Percentiles rank a stretch among this genome's conserved stretches.
Conservation (phyloP, 2,113 vertebrate species). For the Lophochroa leadbeateri region DNA sequence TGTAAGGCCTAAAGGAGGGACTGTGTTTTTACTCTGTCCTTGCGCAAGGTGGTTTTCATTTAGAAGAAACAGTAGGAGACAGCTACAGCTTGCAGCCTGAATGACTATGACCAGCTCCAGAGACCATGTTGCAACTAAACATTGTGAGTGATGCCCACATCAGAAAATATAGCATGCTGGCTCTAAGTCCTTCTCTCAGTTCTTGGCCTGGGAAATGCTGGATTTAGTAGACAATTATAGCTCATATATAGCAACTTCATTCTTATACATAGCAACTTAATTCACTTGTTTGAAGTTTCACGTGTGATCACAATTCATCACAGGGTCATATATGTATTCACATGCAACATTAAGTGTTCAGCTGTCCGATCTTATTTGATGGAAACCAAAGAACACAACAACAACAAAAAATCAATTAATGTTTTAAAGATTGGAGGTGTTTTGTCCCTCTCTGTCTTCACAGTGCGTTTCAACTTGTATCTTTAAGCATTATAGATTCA, state of each 20-base stretch:
- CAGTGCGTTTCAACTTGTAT: slow-evolving; percentile 31
- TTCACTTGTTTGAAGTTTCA: neutral
- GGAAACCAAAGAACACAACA: neutral
- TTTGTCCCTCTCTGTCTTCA: neutral
- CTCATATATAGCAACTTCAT: neutral
- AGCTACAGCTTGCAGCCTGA: neutral
- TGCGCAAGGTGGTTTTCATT: neutral
- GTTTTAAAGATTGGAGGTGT: neutral
- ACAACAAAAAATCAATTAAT: neutral
- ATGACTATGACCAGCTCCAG: neutral
- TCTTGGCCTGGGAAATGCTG: neutral
- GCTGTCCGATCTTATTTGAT: neutral
- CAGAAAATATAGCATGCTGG: neutral
- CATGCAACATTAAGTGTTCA: neutral
- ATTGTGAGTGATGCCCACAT: neutral
- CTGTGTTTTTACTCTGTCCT: neutral
- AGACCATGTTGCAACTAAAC: neutral
- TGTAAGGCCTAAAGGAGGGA: neutral
- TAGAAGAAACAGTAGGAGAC: neutral
- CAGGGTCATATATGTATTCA: neutral
- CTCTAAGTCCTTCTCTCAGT: neutral
- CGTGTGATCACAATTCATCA: neutral
- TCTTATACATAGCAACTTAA: neutral
- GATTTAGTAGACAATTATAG: neutral
- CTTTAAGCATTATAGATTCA: slow-evolving; percentile 71